Conservation (phyloP, 2,113 vertebrate genomes). For the Alligator sinensis region DNA sequence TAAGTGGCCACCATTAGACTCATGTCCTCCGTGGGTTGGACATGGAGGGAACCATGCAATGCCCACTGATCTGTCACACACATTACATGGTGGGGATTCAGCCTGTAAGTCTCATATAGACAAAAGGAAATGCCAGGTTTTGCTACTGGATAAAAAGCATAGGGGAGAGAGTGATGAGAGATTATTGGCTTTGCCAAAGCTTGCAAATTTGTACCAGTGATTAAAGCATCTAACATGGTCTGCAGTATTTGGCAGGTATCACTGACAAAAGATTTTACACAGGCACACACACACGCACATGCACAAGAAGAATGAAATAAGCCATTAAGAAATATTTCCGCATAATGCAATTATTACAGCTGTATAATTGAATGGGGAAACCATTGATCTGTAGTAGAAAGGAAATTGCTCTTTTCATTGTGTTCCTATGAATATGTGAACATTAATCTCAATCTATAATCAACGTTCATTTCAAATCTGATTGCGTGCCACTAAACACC, state of each 20-base stretch:
- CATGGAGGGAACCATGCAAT: constrained; percentile 15
- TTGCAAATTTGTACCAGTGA: constrained; percentile 78
- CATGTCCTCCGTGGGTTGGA: not conserved
- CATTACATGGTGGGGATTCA: constrained; percentile 28
- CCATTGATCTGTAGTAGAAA: constrained; percentile 99
- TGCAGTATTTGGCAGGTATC: constrained; percentile 77
- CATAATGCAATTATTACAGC: constrained; percentile 97
- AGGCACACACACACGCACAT: constrained; percentile 48
- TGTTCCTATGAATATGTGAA: constrained; percentile 91
- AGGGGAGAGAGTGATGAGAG: constrained; percentile 59
- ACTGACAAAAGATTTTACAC: constrained; percentile 80
- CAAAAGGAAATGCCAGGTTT: constrained; percentile 47
- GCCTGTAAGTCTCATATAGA: constrained; percentile 48
- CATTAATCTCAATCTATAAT: constrained; percentile 96
- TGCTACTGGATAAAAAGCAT: constrained; percentile 69
- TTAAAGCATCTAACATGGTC: constrained; percentile 81
- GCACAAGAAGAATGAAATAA: constrained; percentile 82
- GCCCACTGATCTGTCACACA: fast-evolving
- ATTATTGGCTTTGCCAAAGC: constrained; percentile 79
- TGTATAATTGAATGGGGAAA: constrained; percentile 99
- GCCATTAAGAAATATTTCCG: constrained; percentile 89
- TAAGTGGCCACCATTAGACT: not conserved
- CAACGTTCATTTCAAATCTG: constrained; percentile 90
- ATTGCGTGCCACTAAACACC: constrained; percentile 87
- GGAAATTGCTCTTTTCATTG: constrained; percentile 98